A percentile compares a stretch with the other conserved stretches of the same genome.
Conservation (phyloP, 2,797 vertebrate genomes). For the Acomys russatus region DNA sequence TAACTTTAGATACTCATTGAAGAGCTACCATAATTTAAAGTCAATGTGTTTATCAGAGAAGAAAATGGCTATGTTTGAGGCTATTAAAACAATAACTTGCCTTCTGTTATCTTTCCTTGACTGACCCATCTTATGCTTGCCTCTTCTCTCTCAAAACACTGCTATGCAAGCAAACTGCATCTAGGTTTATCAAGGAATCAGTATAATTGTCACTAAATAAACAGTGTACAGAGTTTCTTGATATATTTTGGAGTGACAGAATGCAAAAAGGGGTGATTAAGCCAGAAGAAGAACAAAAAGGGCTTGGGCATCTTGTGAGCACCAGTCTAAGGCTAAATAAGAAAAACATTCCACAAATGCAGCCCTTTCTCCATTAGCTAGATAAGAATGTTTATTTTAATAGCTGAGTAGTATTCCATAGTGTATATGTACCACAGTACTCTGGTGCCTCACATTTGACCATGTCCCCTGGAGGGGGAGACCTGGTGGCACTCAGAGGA, state of each 20-base stretch:
- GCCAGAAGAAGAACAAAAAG: slow-evolving; percentile 38
- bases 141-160: background rate
- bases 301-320: background rate
- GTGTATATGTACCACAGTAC: too few relatives aligned
- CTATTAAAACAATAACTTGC: background rate
- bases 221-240: background rate
- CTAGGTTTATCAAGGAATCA: background rate
- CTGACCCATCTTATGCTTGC: background rate
- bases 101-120: background rate
- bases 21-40: background rate
- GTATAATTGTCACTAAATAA: background rate
- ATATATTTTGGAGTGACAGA: background rate
- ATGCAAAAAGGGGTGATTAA: background rate
- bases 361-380: background rate
- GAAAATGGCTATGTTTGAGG: background rate
- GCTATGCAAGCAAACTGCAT: background rate
- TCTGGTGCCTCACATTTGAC: too few relatives aligned
- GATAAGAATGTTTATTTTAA: background rate
- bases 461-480: too few relatives aligned
- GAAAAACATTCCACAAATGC: background rate
- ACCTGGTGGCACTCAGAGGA: too few relatives aligned
- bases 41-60: slow-evolving; percentile 23
- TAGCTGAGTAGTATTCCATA: too few relatives aligned
- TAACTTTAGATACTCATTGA: background rate
- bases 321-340: background rate